Conservation (phyloP, 2,888 invertebrate species). For the Ectemnius lituratus region DNA sequence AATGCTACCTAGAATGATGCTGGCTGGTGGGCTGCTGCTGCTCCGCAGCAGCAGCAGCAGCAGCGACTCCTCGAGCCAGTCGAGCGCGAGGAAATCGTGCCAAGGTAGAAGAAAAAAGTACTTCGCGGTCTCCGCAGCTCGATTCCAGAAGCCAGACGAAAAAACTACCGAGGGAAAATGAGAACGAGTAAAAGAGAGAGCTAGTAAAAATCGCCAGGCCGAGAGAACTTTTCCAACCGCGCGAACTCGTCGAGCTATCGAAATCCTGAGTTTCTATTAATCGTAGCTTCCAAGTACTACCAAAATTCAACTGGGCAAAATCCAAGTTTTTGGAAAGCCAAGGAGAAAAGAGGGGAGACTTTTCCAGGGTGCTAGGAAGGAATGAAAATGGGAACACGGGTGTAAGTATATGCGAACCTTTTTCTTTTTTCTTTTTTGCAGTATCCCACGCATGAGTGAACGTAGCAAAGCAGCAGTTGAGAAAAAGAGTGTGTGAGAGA, state of each 20-base stretch:
- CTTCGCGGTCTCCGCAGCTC: constrained; percentile 3
- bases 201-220: too few relatives aligned
- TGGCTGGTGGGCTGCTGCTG: constrained; percentile 33
- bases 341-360: neutral
- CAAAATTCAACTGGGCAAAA: too few relatives aligned
- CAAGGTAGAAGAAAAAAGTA: constrained; percentile 19
- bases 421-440: too few relatives aligned
- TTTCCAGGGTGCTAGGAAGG: neutral
- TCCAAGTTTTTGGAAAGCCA: neutral
- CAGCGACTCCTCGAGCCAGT: constrained; percentile 36
- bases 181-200: constrained; percentile 1
- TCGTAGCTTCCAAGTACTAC: too few relatives aligned
- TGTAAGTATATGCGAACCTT: neutral
- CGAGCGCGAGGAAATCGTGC: constrained; percentile 51
- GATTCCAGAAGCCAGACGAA: constrained; percentile 3
- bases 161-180: neutral
- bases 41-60: too few relatives aligned
- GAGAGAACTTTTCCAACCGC: neutral
- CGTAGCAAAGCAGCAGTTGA: neutral
- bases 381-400: neutral
- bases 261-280: too few relatives aligned
- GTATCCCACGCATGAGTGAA: too few relatives aligned
- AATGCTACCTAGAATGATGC: constrained; percentile 46
- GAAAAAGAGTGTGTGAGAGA: neutral
- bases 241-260: too few relatives aligned